Evolutionary conservation across 2,797 vertebrate genomes (phyloP), one percentile per base, ranked within the genome.

Genomic region (Bucorvus abyssinicus): DNA sequence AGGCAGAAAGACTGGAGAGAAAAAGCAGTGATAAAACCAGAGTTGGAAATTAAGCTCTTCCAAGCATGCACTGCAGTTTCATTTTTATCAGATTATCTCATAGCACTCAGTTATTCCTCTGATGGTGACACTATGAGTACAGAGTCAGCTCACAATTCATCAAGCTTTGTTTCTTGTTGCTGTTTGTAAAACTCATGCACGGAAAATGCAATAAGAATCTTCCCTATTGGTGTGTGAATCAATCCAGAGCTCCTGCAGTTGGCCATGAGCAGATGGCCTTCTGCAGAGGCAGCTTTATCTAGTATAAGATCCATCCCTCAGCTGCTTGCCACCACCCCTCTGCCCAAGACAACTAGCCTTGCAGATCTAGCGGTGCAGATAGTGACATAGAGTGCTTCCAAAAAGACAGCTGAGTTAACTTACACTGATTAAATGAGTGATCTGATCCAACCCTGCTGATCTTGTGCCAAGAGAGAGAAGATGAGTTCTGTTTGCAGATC

Each of bases 101-200:
- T 36, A 93, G 60, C 45, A 67, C 21, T 56, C 73, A 44, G 29
- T 70, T 91, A 80, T 52, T 87, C 65, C 45, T 67, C 53, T 91
- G 49, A 74, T 42, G n/a, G 68, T 80, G 36, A 77, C 30, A 45
- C 21, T 45, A 55, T 11, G 18, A 56, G 10, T 9, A 75, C 30
- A 92, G 55, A 88, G 38, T 0, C 12, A 85, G 38, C 56, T 78
- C 61, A 77, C 44, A 86, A 63, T 57, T 70, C 42, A 75, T 38
- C 53, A 92, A 34, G 6, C 6, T 53, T 89, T 40, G 9, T 61
- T 49, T 82, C 32, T 45, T 91, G 21, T 20, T 91, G 7, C 26
- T 78, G 23, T 80, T 84, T 76, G 47, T 20, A 82, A 90, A 79
- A 94, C 57, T 21, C 6, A 6, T 29, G 14, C 40, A 76, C 34